Base-by-base conservation (phyloP, 2,113 vertebrate genomes). In the Odocoileus virginianus region DNA sequence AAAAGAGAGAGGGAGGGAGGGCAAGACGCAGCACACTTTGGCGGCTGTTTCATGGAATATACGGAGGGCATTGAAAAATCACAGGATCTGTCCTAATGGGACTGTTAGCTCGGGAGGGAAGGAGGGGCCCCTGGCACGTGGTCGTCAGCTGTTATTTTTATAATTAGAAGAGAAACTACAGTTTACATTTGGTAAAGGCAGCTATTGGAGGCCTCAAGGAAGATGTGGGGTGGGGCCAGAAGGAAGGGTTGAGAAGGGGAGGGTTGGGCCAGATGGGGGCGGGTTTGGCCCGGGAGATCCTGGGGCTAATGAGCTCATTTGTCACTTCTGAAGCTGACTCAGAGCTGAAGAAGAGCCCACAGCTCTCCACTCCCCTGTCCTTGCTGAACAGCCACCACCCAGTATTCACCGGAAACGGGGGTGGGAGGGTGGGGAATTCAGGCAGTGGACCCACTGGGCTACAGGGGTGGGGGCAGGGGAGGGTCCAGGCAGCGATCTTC, bases 41-140 rank as follows among this genome's bases (percentile, higher is more conserved):
- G 90, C 57, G 71, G 60, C 91, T 50, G 88, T 33, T 95, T 60
- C 9, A 27, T 57, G 25, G 43, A 76, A 91, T 97, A 33, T 50
- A 10, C 9, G 1, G 97, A 96, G 90, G 89, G 97, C 17, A 43
- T 2, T 2, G 98, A 85, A 33, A 30, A 96, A 86, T 33, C 27
- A 95, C 74, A n/a, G 97, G 30, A 95, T 27, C 15, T 76, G 86
- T 47, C 91, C 95, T 97, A 71, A 94, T 0, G 12, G 96, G 15
- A 67, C 47, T 4, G 50, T 94, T 58, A 91, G 2, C 92, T 57
- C 2, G 2, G 67, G 92, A 83, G 92, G 83, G 64, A 47, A 9
- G 55, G 47, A 4, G 47, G 91, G 40, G 52, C 45, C 12, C 21
- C 7, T 27, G 92, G 28, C 60, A 89, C 33, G 61, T 87, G 2